phyloP scores from a whole-genome alignment of 2,797 vertebrate species.

The Melopsittacus undulatus region DNA sequence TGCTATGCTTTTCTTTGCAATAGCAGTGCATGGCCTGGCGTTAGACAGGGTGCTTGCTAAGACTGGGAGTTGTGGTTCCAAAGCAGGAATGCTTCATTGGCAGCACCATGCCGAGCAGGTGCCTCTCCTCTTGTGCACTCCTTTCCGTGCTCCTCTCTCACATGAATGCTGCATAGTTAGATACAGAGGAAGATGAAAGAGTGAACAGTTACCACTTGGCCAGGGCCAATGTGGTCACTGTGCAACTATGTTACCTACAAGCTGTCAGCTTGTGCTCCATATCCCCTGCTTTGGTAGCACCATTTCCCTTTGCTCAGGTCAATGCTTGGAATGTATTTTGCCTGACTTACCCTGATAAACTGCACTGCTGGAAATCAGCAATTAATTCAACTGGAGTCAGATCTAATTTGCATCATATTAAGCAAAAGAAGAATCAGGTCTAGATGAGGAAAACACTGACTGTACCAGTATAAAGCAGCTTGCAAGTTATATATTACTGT shows the following conservation, averaged over 20 bases:
- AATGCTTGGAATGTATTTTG: not conserved
- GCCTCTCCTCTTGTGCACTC: not conserved
- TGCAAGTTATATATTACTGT: not conserved
- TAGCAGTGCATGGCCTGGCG: not conserved
- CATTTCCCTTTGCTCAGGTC: not conserved
- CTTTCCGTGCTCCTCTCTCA: not conserved
- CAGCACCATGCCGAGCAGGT: fast-evolving
- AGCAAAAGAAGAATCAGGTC: not conserved
- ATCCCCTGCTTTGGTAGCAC: not conserved
- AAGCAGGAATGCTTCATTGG: not conserved
- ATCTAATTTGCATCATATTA: not conserved
- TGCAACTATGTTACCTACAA: not conserved
- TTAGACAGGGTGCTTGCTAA: not conserved
- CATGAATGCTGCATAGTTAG: fast-evolving
- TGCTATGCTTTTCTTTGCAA: not conserved
- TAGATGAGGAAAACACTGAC: not conserved
- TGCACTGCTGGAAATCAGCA: not conserved
- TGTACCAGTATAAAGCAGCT: not conserved
- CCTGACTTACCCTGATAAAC: not conserved
- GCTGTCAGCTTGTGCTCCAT: not conserved
- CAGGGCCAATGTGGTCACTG: not conserved
- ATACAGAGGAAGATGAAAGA: not conserved
- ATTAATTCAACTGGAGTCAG: not conserved
- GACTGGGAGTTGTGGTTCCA: not conserved
- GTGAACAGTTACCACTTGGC: not conserved